Percentiles rank a stretch among this genome's conserved stretches.
Evolutionary conservation across 2,797 vertebrate species (phyloP).

Genomic region (Graptemys geographica): DNA sequence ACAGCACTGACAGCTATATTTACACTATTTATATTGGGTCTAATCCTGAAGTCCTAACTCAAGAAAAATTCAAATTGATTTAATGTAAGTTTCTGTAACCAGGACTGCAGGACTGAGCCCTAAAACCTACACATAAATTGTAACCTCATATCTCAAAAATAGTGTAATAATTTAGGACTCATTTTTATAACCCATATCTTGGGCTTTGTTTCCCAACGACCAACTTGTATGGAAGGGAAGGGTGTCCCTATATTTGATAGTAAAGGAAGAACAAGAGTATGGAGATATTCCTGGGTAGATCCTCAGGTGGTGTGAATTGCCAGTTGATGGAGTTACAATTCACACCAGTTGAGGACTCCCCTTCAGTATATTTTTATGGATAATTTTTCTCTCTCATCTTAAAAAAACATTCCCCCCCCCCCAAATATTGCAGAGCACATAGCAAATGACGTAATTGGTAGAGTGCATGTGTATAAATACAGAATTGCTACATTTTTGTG

Average conservation of each 20-base stretch:
- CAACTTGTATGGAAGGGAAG: neutral
- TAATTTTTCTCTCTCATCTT: neutral
- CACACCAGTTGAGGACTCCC: neutral
- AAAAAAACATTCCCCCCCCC: neutral
- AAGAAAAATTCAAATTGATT: neutral
- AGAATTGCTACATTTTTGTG: neutral
- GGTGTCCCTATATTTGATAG: neutral
- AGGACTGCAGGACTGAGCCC: neutral
- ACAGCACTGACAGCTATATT: neutral
- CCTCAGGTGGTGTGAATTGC: neutral
- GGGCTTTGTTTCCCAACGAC: neutral
- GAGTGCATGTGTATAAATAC: neutral
- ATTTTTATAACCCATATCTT: neutral
- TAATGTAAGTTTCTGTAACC: neutral
- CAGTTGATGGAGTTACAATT: neutral
- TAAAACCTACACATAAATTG: accelerated
- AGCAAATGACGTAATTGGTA: neutral
- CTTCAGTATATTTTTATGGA: neutral
- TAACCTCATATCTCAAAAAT: neutral
- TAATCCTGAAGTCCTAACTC: neutral
- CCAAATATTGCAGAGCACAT: neutral
- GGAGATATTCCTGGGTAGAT: neutral
- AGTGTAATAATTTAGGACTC: neutral
- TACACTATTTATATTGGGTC: accelerated
- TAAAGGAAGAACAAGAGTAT: neutral